Conservation (phyloP, 2,797 vertebrate species). For the Miichthys miiuy region DNA sequence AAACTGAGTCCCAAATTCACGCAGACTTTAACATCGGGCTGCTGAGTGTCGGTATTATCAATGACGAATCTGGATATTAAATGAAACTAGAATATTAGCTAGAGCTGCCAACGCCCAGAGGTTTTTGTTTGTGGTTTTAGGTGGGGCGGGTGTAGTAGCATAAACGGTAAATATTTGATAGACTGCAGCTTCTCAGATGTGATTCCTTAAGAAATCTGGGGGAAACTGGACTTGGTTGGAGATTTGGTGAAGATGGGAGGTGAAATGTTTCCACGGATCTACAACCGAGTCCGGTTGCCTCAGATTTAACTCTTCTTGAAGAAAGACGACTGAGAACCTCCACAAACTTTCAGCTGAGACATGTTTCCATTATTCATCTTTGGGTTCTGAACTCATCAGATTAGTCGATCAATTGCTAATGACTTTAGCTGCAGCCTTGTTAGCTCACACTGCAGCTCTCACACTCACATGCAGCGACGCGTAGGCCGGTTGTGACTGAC, state of each 20-base stretch:
- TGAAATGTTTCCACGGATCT: no score
- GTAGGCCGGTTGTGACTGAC: constrained; percentile 48
- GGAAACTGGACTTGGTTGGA: no score
- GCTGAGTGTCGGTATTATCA: background rate
- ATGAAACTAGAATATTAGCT: background rate
- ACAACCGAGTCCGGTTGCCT: no score
- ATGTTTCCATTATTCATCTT: no score
- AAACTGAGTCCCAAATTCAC: background rate
- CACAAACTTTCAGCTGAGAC: no score
- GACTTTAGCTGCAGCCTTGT: background rate
- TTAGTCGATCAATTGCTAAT: background rate
- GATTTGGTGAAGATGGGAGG: no score
- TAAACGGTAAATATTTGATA: background rate
- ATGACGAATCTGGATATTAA: background rate
- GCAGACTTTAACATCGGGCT: background rate
- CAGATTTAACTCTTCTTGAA: no score
- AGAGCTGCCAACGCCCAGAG: no score
- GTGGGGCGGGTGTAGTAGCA: background rate
- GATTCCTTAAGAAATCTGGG: background rate
- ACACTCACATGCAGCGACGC: constrained; percentile 14
- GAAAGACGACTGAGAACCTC: no score
- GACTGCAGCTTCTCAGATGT: background rate
- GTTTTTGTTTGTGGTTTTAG: background rate
- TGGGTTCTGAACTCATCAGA: no score
- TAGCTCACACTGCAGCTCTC: background rate